Evolutionary conservation across 2,888 invertebrate species (phyloP), one percentile per base, ranked within the genome.

Genomic region (Busseola fusca): DNA sequence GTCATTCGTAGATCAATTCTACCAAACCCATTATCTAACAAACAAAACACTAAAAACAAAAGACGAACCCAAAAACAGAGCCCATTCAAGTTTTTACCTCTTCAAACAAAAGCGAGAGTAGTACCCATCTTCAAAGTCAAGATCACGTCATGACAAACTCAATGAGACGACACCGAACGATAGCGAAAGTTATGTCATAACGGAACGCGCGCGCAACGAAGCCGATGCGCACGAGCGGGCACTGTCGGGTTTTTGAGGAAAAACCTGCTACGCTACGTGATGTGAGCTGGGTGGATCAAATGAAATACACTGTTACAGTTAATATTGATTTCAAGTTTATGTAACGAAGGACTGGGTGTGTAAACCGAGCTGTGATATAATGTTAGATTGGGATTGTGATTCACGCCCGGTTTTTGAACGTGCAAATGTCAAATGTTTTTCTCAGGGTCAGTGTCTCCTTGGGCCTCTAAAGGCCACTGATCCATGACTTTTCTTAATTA

Each of bases 181-280:
- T 72, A 76, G 74, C 65, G 78, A 80, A 70, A 80, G 83, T 84
- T 84, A 84, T 84, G 77, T 84, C 84, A 84, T 84, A 86, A 80
- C 70, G 80, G 84, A 71, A 69, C 79, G 67, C 60, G 50, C 45
- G 50, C 83, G 80, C 67, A 68, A 66, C 59, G 60, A 45, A 67
- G 65, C 65, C 64, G 75, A 73, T 73, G 76, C 86, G 86, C 83
- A 70, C 74, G 86, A 86, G 70, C 74, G 71, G 66, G 42, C 54
- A 27, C 64, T 48, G 45, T 50, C 80, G 50, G 63, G 57, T 80
- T 82, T 81, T 62, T 34, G 56, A 54, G 48, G 83, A 79, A 82
- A 82, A 82, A 78, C 74, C 74, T 67, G 83, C 50, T 82, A n/a
- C 9, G 48, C 16, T 77, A 57, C 59, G 60, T 64, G 66, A 72